These are phyloP conservation scores for Nephrotoma guestfalica DNA, from an alignment of 2,888 invertebrate genomes.

Conservation along the genomic window DNA sequence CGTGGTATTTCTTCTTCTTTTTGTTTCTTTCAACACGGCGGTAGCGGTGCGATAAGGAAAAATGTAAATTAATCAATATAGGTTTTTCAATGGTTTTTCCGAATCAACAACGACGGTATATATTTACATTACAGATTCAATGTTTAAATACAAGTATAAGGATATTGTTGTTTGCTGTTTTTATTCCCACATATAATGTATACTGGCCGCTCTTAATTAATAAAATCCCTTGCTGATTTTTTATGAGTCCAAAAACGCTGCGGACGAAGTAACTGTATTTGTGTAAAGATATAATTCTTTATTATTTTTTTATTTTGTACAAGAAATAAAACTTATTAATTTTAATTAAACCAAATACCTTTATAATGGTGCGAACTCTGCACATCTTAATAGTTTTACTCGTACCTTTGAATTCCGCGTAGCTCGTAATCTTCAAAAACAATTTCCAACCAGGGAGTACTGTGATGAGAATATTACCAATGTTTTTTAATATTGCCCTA, in stretches of 20 bases:
- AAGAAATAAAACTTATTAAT: background rate
- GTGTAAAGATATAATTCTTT: background rate
- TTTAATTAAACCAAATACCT: background rate
- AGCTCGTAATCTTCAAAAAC: too few species aligned
- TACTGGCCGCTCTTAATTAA: background rate
- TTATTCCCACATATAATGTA: background rate
- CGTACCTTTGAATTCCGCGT: too few species aligned
- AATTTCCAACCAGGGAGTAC: too few species aligned
- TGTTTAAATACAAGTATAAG: background rate
- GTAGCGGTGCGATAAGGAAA: background rate
- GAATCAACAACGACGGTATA: background rate
- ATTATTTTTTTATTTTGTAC: background rate
- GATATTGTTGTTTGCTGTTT: background rate
- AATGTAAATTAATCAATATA: background rate
- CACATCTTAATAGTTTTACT: background rate
- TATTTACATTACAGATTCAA: background rate
- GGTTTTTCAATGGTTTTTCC: background rate
- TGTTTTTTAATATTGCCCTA: too few species aligned
- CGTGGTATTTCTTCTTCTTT: background rate
- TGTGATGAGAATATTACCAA: too few species aligned
- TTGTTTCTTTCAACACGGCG: background rate
- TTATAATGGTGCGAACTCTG: background rate
- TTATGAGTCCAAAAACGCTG: background rate
- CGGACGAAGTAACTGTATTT: background rate
- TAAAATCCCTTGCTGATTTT: background rate